A percentile compares a stretch with the other conserved stretches of the same genome.
These are phyloP conservation scores for Hyposoter dolosus DNA, from an alignment of 2,888 invertebrate genomes.

Conservation along the genomic window DNA sequence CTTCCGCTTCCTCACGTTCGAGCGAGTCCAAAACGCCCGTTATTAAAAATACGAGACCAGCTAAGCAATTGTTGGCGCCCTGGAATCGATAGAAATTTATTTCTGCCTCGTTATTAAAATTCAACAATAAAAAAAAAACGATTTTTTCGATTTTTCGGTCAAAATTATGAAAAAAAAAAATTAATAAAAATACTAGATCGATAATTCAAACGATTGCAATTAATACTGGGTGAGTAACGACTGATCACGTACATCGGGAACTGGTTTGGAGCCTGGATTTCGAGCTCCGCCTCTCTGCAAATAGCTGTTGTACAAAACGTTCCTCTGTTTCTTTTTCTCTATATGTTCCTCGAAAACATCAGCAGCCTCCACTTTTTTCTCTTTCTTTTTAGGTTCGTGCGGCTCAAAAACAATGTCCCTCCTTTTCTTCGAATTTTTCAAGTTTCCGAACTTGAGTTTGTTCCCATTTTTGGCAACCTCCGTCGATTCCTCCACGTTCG, in stretches of 20 bases:
- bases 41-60: slow-evolving; percentile 90
- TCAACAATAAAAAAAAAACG: background rate
- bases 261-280: slow-evolving; percentile 92
- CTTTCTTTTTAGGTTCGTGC: slow-evolving; percentile 39
- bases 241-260: slow-evolving; percentile 89
- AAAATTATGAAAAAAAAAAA: background rate
- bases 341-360: slow-evolving; percentile 89
- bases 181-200: background rate
- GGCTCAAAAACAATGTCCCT: slow-evolving; percentile 69
- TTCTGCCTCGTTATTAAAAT: background rate
- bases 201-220: background rate
- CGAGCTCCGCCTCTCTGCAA: slow-evolving; percentile 92
- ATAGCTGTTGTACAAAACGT: slow-evolving; percentile 90
- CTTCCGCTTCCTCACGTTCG: slow-evolving; percentile 92
- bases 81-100: slow-evolving; percentile 78
- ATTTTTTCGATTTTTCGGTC: background rate
- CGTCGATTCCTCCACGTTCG: background rate
- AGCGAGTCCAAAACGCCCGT: slow-evolving; percentile 96
- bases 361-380: slow-evolving; percentile 72
- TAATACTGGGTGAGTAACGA: background rate
- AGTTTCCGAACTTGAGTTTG: slow-evolving; percentile 15
- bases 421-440: slow-evolving; percentile 36
- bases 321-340: slow-evolving; percentile 89
- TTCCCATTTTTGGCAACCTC: background rate
- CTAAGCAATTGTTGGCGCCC: slow-evolving; percentile 91